A percentile compares a stretch with the other conserved stretches of the same genome.
phyloP scores from a whole-genome alignment of 2,113 vertebrate genomes.

The Paramisgurnus dabryanus region DNA sequence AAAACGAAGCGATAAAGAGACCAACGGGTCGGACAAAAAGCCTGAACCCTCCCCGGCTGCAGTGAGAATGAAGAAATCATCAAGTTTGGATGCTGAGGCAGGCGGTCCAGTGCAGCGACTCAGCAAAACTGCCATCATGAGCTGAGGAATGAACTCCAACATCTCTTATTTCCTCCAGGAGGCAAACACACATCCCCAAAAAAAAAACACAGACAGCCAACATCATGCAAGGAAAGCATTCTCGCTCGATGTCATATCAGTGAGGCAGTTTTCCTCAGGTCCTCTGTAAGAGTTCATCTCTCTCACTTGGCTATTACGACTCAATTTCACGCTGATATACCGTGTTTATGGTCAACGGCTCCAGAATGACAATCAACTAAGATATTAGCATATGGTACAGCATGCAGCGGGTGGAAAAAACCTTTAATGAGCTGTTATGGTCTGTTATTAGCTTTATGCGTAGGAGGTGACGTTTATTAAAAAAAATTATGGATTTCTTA shows the following conservation, averaged over 20 bases:
- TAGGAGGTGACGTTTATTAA: constrained; percentile 33
- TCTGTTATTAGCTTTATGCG: constrained; percentile 40
- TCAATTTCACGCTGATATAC: constrained; percentile 10
- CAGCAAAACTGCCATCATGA: constrained; percentile 7
- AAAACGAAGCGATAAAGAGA: background rate
- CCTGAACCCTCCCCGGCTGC: background rate
- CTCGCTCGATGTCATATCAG: background rate
- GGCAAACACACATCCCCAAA: background rate
- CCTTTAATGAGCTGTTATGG: constrained; percentile 34
- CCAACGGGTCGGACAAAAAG: background rate
- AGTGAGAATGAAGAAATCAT: constrained; percentile 18
- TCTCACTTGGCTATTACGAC: constrained; percentile 9
- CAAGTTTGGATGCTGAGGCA: constrained; percentile 18
- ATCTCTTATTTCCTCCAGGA: background rate
- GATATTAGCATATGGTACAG: constrained; percentile 30
- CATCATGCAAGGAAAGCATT: background rate
- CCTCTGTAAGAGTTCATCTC: background rate
- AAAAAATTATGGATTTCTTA: constrained; percentile 21
- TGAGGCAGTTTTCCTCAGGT: background rate
- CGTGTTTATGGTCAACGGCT: background rate
- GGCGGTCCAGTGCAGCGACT: background rate
- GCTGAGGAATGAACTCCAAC: background rate
- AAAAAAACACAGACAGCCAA: background rate
- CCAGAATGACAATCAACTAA: constrained; percentile 17
- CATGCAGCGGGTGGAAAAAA: background rate